Base-by-base conservation (phyloP, 2,888 invertebrate genomes). In the Synergus umbraculus region DNA sequence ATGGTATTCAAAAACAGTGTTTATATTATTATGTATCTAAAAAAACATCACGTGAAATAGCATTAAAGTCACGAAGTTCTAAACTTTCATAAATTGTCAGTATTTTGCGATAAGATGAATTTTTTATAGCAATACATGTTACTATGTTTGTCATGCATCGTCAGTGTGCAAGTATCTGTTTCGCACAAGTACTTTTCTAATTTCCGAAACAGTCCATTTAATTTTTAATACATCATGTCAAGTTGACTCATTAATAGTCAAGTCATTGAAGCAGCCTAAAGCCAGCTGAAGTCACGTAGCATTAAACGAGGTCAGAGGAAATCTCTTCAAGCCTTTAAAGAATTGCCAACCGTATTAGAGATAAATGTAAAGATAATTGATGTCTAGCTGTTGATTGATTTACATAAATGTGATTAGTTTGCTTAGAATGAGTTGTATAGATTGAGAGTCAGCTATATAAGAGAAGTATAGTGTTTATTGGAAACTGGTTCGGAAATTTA, bases 401-500 rank as follows among this genome's bases (percentile, higher is more conserved):
- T 64, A 64, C 64, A 64, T 64, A 64, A 15, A 41, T 29, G 8
- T 41, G 13, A 15, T 64, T 41, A 29, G 15, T 29, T 64, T 41
- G 15, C n/a, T 43, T 66, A 13, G 18, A n/a, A 65, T 43, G n/a
- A n/a, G 2, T 69, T 69, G 29, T 49, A 69, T 46, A 22, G 46
- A 54, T 60, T 10, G 22, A 60, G 60, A 8, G 54, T 54, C n/a
- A 9, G 12, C 46, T 9, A 22, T 1, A 22, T 22, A n/a, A 37
- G 73, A 49, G 13, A 4, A 22, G 29, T n/a, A 49, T 46, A 73
- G 29, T 46, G n/a, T 37, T 73, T 54, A 73, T 37, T 54, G 73
- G 54, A 29, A 73, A 73, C 73, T 73, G 54, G 73, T 54, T 73
- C 37, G 49, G 73, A 54, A 73, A 73, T 73, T 29, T 29, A 54